These are phyloP conservation scores for Gila robusta DNA, from an alignment of 2,797 vertebrate genomes.

Conservation along the genomic window DNA sequence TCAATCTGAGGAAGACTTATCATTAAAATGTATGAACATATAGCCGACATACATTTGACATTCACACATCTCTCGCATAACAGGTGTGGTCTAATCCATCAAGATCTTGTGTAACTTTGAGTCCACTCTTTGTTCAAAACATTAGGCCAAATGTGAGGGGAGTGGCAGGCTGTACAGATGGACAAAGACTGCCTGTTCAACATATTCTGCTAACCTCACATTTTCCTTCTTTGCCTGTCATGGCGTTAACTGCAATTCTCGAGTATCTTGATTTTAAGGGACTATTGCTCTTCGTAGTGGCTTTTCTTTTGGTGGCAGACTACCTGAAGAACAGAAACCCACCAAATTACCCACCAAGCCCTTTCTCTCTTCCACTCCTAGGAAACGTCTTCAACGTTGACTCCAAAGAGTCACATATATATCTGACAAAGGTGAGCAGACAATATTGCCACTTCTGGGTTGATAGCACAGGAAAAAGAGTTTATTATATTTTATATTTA, in stretches of 20 bases:
- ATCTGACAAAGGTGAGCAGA: slow-evolving; percentile 83
- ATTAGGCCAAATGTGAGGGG: slow-evolving; percentile 14
- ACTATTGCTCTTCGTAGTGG: slow-evolving; percentile 69
- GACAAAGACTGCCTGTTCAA: not conserved
- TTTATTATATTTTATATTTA: not conserved
- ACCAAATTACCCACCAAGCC: slow-evolving; percentile 83
- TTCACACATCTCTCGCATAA: not conserved
- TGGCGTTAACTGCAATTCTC: slow-evolving; percentile 7
- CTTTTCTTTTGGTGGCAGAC: slow-evolving; percentile 70
- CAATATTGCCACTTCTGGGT: not conserved
- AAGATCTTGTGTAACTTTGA: not conserved
- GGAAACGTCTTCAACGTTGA: slow-evolving; percentile 83
- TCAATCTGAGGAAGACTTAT: not conserved
- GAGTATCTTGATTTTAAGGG: slow-evolving; percentile 59
- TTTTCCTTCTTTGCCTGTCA: not conserved
- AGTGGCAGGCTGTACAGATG: not conserved
- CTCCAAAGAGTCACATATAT: slow-evolving; percentile 80
- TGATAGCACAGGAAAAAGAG: not conserved
- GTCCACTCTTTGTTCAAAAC: not conserved
- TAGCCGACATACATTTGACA: not conserved
- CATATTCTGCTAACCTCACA: not conserved
- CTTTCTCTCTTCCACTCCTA: slow-evolving; percentile 78
- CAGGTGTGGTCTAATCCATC: not conserved
- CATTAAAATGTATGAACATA: not conserved
- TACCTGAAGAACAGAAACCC: slow-evolving; percentile 76